Conservation (phyloP, 2,797 vertebrate genomes). For the Rhinoraja longicauda region DNA sequence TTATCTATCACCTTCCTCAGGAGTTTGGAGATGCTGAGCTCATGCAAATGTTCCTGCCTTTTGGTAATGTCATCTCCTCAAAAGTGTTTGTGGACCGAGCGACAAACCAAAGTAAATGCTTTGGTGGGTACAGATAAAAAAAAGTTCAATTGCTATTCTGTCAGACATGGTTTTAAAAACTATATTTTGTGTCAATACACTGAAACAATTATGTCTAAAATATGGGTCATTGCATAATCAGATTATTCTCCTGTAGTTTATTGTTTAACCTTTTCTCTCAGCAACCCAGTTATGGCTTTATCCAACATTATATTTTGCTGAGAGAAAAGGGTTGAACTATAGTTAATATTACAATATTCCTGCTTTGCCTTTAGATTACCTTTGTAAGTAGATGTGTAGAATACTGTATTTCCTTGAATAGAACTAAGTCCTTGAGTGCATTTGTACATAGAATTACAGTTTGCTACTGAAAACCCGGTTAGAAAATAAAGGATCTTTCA, state of each 20-base stretch:
- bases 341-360: conserved; percentile 31
- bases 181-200: conserved; percentile 41
- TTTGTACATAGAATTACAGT: background rate
- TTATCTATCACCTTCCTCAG: conserved; percentile 89
- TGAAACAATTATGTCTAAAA: conserved; percentile 36
- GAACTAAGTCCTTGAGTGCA: conserved; percentile 3
- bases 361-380: conserved; percentile 36
- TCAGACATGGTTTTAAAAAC: conserved; percentile 55
- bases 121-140: conserved; percentile 94
- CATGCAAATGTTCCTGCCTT: conserved; percentile 99
- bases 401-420: conserved; percentile 37
- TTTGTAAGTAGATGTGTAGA: conserved; percentile 24
- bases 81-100: conserved; percentile 99
- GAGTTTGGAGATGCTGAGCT: conserved; percentile 70
- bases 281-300: background rate
- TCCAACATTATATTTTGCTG: conserved; percentile 22
- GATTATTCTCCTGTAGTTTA: conserved; percentile 21
- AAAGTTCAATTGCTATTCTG: conserved; percentile 67
- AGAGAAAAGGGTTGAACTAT: conserved; percentile 19
- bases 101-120: conserved; percentile 99
- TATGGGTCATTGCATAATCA: conserved; percentile 22
- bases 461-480: background rate
- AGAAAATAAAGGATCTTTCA: background rate
- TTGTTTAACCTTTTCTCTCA: conserved; percentile 30
- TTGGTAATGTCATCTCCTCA: conserved; percentile 99